Evolutionary conservation across 2,888 invertebrate genomes (phyloP), one percentile per base, ranked within the genome.

Genomic region (Ochlodes sylvanus): DNA sequence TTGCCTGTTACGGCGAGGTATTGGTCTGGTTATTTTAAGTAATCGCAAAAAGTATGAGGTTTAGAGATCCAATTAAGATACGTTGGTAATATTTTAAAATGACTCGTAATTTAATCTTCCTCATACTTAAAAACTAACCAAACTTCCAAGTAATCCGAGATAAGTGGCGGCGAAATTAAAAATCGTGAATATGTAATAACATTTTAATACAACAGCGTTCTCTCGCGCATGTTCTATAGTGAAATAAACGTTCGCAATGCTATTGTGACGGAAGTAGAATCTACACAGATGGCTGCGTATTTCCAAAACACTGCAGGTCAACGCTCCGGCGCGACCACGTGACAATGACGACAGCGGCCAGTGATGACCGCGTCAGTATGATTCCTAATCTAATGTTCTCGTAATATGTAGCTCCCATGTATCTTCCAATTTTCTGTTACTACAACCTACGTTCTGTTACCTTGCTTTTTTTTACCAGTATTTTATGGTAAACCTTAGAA

Each of bases 291-390:
- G 79, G 79, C 76, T 79, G 73, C 76, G 81, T 87, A 86, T 87
- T 88, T 87, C 89, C 89, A 92, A 92, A 93, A 92, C 91, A 92
- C 75, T 74, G 76, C 80, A 79, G 92, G 92, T 92, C 92, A 91
- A 86, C 80, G 92, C 81, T 82, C 92, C 79, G 75, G 75, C 57
- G 77, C 76, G 76, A 80, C 80, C 90, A 90, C 90, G 92, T 92
- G 92, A 92, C 81, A 79, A 80, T 89, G 89, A 88, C 88, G 90
- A 79, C 77, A 32, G 56, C 62, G 58, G 34, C 27, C 63, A n/a
- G 52, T 52, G 68, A 32, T 60, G 55, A 58, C 44, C 68, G 60
- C 57, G 62, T 68, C 68, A 68, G 44, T 52, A 62, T 58, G 52
- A 63, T 58, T 68, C 77, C 79, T 80, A 84, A 84, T 83, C 82